A percentile compares a stretch with the other conserved stretches of the same genome.
Conservation (phyloP, 2,797 vertebrate genomes). For the Alca torda region DNA sequence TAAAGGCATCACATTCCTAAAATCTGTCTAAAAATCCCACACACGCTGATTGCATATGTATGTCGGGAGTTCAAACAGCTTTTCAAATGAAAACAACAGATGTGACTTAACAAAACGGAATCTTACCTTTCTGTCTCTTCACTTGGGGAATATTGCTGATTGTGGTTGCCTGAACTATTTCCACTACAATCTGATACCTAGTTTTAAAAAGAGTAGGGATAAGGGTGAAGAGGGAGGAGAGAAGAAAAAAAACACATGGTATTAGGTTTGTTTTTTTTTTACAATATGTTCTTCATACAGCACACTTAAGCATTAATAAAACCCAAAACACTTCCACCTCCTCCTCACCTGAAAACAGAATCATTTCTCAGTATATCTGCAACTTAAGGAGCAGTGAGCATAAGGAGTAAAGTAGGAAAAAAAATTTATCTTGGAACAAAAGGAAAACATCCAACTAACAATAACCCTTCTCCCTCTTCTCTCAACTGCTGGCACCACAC, state of each 20-base stretch:
- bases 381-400: not conserved
- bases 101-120: not conserved
- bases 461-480: not conserved
- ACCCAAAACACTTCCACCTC: not conserved
- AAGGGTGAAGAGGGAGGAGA: not conserved
- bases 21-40: not conserved
- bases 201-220: conserved; percentile 35
- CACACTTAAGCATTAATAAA: not conserved
- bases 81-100: conserved; percentile 29
- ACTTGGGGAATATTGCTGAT: conserved; percentile 96
- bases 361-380: not conserved
- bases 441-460: not conserved
- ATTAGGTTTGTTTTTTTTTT: not conserved
- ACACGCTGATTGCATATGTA: not conserved
- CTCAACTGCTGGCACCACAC: not conserved
- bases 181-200: conserved; percentile 98
- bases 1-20: not conserved
- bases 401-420: not conserved
- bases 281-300: not conserved
- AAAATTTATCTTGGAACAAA: not conserved
- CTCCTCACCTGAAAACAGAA: not conserved
- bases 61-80: not conserved
- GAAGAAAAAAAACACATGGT: not conserved
- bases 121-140: conserved; percentile 96
- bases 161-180: conserved; percentile 97